Conservation (phyloP, 1,140 invertebrate species). For the Calliphora vicina region DNA sequence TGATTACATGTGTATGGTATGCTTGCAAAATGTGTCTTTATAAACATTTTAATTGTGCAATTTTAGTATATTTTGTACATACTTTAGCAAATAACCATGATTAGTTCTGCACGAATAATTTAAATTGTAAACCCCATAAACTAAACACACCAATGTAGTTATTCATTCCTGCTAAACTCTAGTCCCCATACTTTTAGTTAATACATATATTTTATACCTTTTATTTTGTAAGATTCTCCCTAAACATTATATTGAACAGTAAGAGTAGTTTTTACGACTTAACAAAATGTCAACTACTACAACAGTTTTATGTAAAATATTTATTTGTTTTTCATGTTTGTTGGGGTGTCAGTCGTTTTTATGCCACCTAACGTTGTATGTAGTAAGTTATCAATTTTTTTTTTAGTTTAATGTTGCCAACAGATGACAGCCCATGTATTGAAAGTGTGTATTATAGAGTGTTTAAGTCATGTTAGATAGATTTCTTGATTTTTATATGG, state of each 20-base stretch:
- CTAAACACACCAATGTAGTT: neutral
- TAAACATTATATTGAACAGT: neutral
- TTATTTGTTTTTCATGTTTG: neutral
- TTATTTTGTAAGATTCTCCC: neutral
- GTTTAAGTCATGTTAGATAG: neutral
- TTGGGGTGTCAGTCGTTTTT: neutral
- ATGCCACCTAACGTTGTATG: neutral
- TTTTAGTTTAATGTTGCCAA: constrained; percentile 20
- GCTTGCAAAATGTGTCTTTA: neutral
- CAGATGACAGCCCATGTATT: constrained; percentile 12
- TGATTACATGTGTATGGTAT: neutral
- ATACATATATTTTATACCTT: neutral
- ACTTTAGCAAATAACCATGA: constrained; percentile 25
- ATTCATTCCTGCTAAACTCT: neutral
- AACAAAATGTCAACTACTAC: constrained; percentile 28
- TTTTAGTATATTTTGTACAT: constrained; percentile 7
- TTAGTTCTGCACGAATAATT: constrained; percentile 31
- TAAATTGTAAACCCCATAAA: constrained; percentile 18
- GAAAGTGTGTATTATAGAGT: neutral
- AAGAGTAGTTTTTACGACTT: constrained; percentile 23
- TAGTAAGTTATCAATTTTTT: too few relatives aligned
- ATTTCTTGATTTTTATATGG: neutral
- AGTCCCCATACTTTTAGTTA: neutral
- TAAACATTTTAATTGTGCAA: constrained; percentile 16
- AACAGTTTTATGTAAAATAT: neutral